A percentile compares a stretch with the other conserved stretches of the same genome.
Conservation (phyloP, 2,797 vertebrate species). For the Loriculus beryllinus region DNA sequence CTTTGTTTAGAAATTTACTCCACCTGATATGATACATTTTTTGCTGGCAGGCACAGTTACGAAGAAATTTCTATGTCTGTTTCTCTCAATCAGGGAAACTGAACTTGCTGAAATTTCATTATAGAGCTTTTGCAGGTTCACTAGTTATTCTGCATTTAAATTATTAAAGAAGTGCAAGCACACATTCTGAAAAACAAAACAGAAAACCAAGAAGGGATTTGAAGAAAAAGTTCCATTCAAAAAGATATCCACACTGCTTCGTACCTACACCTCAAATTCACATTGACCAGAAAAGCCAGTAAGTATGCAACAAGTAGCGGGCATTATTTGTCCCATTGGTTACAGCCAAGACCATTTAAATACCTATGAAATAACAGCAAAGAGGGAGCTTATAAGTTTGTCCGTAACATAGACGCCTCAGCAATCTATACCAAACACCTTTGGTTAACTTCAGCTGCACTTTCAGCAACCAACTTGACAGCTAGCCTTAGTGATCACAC, state of each 20-base stretch:
- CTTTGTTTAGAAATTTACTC: slow-evolving; percentile 30
- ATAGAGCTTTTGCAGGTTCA: not conserved
- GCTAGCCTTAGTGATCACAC: not conserved
- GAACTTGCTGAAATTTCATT: not conserved
- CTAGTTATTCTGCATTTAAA: not conserved
- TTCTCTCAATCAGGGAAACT: not conserved
- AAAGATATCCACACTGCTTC: not conserved
- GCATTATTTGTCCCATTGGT: not conserved
- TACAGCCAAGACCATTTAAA: not conserved
- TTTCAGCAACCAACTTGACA: not conserved
- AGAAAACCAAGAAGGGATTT: not conserved
- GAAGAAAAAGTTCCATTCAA: not conserved
- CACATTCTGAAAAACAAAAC: not conserved
- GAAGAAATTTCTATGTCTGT: not conserved
- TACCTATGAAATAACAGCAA: not conserved
- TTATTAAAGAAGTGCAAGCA: not conserved
- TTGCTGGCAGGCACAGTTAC: not conserved
- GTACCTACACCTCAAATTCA: not conserved
- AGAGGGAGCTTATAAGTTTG: not conserved
- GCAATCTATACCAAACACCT: not conserved
- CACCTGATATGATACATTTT: not conserved
- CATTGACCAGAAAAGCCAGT: not conserved
- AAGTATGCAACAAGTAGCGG: not conserved
- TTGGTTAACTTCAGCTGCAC: not conserved
- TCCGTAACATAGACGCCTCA: not conserved